Base-by-base conservation (phyloP, 92 coral and sea anemone genomes). In the Zoanthus sociatus region DNA sequence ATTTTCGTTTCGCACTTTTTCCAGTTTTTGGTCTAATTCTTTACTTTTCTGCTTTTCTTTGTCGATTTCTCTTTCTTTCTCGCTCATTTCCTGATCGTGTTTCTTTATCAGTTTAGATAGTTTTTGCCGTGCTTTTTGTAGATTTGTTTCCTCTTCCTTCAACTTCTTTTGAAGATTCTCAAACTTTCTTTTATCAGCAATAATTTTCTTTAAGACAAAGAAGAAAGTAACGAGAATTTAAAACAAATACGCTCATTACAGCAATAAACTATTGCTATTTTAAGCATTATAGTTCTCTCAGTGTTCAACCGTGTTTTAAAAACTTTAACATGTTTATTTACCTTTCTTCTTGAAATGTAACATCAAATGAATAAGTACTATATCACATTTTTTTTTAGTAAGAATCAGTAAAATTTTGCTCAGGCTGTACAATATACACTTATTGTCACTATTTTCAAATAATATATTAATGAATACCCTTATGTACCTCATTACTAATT, bases 121-220 rank as follows among this genome's bases (percentile, higher is more conserved):
- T 13, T 89, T 73, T 45, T 75, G 37, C 11, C n/a, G 31, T 15
- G 86, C 91, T 26, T 30, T 63, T 71, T 58, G 56, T 42, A 87
- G 61, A 10, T 79, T 83, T 21, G 32, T 61, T 9, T 87, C 5
- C 63, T 89, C 91, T 33, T 68, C 46, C 51, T 75, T 69, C 8
- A 89, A 87, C 10, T 76, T 63, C 20, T 9, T 76, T 48, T 89
- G 91, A 32, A 83, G 78, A 3, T 53, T 45, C 44, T 89, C 92
- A 12, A 89, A 32, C 47, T 68, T 69, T 69, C 75, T 84, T 83
- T 89, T 89, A 21, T 42, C 33, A 1, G 48, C 68, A 4, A 68
- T 69, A 1, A 55, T 15, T 58, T 32, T 78, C 83, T 78, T 50
- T 4, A 13, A 55, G 9, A 6, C 4, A 54, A 9, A 77, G 26